phyloP scores from a whole-genome alignment of 2,888 invertebrate species.

The Acrobasis repandana region DNA sequence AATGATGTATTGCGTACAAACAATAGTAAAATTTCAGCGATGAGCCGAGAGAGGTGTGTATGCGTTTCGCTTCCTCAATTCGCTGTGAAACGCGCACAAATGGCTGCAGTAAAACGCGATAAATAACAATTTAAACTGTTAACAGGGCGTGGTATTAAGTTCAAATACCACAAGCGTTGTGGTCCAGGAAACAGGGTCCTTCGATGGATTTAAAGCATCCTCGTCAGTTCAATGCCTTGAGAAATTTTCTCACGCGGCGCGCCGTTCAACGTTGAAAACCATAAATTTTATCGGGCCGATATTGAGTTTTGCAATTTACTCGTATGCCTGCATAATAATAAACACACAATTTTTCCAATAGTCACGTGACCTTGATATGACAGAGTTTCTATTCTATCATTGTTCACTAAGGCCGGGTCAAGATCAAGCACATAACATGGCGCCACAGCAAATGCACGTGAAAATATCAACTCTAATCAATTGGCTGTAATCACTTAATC shows the following conservation, averaged over 20 bases:
- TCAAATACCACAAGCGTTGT: constrained; percentile 44
- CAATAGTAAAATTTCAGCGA: constrained; percentile 11
- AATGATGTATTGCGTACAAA: neutral
- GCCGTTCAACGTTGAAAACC: constrained; percentile 60
- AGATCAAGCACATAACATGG: constrained; percentile 3
- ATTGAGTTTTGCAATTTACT: constrained; percentile 71
- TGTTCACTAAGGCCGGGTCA: constrained; percentile 1
- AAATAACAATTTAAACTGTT: constrained; percentile 42
- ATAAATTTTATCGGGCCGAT: constrained; percentile 69
- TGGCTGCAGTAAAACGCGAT: constrained; percentile 30
- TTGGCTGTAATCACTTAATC: constrained; percentile 1
- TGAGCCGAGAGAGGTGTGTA: neutral
- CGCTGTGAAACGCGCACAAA: constrained; percentile 13
- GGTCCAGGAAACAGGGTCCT: constrained; percentile 53
- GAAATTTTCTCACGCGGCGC: constrained; percentile 61
- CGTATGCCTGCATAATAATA: constrained; percentile 53
- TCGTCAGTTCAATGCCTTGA: constrained; percentile 53
- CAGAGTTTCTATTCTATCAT: constrained; percentile 32
- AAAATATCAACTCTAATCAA: neutral
- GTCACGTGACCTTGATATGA: constrained; percentile 50
- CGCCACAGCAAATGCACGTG: neutral
- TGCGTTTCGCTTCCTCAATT: constrained; percentile 10
- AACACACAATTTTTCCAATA: constrained; percentile 44
- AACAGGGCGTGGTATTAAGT: constrained; percentile 34
- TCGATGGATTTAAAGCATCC: constrained; percentile 65